A percentile compares a stretch with the other conserved stretches of the same genome.
phyloP scores from a whole-genome alignment of 2,888 invertebrate genomes.

The Netelia melanura region DNA sequence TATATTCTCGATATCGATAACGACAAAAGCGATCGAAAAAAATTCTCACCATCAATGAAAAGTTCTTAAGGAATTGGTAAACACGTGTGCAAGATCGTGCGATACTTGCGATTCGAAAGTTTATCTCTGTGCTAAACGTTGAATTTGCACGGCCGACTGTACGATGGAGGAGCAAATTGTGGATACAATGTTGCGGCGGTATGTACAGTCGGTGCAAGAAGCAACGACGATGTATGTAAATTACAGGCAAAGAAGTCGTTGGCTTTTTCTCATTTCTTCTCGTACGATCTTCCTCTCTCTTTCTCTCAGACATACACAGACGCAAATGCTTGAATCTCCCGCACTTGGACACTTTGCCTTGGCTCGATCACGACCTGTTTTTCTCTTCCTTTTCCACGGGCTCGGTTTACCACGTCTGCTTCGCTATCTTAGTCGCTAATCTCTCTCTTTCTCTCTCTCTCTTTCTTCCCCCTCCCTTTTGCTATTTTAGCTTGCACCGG shows the following conservation, averaged over 20 bases:
- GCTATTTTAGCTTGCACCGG: constrained; percentile 5
- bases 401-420: background rate
- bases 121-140: background rate
- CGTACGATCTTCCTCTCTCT: constrained; percentile 15
- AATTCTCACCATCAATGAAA: no score
- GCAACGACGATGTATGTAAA: constrained; percentile 66
- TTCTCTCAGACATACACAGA: background rate
- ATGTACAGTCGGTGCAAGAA: constrained; percentile 75
- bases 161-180: constrained; percentile 77
- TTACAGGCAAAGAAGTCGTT: constrained; percentile 63
- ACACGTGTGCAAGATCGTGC: background rate
- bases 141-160: constrained; percentile 67
- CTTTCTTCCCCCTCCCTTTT: background rate
- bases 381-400: constrained; percentile 7
- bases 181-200: constrained; percentile 78
- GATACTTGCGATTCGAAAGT: background rate
- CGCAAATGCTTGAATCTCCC: background rate
- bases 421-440: constrained; percentile 25
- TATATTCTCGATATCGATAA: no score
- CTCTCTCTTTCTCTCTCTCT: constrained; percentile 4
- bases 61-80: no score
- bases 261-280: constrained; percentile 17
- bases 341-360: background rate
- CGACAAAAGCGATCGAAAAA: no score
- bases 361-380: background rate